Evolutionary conservation across 2,888 invertebrate species (phyloP).

Genomic region (Leptopilina myrica): DNA sequence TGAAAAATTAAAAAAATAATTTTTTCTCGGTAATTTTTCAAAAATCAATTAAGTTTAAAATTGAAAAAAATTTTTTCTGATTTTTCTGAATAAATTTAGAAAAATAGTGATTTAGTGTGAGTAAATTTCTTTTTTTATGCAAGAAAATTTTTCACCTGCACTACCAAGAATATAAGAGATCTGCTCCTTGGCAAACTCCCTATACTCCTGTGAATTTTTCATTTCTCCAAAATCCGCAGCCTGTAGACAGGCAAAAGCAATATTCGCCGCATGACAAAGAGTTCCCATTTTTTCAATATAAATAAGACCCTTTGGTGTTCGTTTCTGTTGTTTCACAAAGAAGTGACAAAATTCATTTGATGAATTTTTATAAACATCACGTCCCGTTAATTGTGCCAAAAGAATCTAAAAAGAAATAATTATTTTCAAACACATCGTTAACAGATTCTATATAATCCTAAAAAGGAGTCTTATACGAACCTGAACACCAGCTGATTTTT

Average conservation of each 20-base stretch:
- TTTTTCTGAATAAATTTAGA: too few relatives aligned
- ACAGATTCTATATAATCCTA: background rate
- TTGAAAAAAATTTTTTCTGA: too few relatives aligned
- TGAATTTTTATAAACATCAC: conserved; percentile 74
- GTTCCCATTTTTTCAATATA: conserved; percentile 79
- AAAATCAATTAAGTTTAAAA: too few relatives aligned
- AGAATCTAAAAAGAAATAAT: conserved; percentile 70
- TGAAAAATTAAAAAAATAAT: too few relatives aligned
- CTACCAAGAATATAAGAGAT: conserved; percentile 79
- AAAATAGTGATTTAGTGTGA: too few relatives aligned
- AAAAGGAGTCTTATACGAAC: conserved; percentile 54
- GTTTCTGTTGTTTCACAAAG: conserved; percentile 75
- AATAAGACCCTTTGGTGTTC: conserved; percentile 78
- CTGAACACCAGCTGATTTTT: conserved; percentile 79
- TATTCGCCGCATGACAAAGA: conserved; percentile 79
- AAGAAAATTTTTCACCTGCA: conserved; percentile 56
- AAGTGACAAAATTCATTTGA: conserved; percentile 78
- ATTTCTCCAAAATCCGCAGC: conserved; percentile 68
- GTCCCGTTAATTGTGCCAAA: conserved; percentile 76
- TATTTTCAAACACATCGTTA: conserved; percentile 16
- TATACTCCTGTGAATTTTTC: conserved; percentile 70
- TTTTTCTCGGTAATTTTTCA: too few relatives aligned
- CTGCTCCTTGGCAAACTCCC: conserved; percentile 78
- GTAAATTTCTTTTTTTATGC: too few relatives aligned
- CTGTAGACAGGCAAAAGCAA: conserved; percentile 79